phyloP scores from a whole-genome alignment of 1,140 invertebrate species.

The Atta cephalotes region DNA sequence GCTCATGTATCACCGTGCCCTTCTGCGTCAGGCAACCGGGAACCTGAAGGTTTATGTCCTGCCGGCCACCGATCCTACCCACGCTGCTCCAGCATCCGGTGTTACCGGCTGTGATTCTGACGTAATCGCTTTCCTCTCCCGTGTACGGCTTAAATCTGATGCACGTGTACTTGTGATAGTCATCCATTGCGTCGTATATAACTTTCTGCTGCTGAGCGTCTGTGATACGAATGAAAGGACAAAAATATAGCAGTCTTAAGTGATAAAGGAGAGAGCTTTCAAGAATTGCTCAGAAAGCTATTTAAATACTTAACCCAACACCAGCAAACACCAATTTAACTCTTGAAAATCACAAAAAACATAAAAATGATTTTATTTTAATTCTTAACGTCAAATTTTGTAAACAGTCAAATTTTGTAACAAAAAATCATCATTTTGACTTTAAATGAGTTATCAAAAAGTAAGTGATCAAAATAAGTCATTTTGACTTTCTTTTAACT shows the following conservation, averaged over 20 bases:
- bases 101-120: constrained; percentile 89
- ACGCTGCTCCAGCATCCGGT: constrained; percentile 94
- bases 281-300: not conserved
- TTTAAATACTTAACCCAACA: not conserved
- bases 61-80: constrained; percentile 90
- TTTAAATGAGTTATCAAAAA: no score
- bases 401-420: no score
- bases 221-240: constrained; percentile 67
- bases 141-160: constrained; percentile 90
- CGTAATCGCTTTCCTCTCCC: constrained; percentile 88
- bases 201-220: constrained; percentile 85
- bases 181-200: constrained; percentile 89
- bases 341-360: no score
- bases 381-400: no score
- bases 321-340: no score
- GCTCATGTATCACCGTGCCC: constrained; percentile 93
- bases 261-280: not conserved
- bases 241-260: not conserved
- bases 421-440: no score
- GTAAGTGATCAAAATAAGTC: no score
- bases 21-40: constrained; percentile 91
- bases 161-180: constrained; percentile 91
- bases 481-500: no score
- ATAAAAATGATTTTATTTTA: no score
- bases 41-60: constrained; percentile 91